Conservation (phyloP, 2,888 invertebrate genomes). For the Agriopis leucophaearia region DNA sequence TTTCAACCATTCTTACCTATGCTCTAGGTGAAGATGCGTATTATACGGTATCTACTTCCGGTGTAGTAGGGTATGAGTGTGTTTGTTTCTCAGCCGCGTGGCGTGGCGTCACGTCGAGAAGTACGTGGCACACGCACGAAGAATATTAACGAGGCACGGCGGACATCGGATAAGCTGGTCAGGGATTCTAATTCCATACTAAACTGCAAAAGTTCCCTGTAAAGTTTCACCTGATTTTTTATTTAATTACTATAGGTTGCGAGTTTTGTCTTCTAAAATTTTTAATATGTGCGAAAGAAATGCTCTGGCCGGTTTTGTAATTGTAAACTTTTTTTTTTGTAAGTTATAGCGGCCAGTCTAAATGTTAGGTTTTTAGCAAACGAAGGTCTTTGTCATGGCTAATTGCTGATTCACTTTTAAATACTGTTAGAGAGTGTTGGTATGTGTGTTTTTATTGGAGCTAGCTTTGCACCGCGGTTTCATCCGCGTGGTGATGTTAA, state of each 20-base stretch:
- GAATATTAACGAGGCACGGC: constrained; percentile 66
- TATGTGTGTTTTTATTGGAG: too few species aligned
- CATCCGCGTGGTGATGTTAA: too few species aligned
- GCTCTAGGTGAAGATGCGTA: not conserved
- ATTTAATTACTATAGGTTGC: not conserved
- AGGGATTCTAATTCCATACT: constrained; percentile 10
- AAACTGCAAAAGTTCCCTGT: not conserved
- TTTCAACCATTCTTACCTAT: not conserved
- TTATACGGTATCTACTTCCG: not conserved
- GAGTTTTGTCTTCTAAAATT: too few species aligned
- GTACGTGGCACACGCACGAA: constrained; percentile 44
- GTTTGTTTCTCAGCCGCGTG: constrained; percentile 10
- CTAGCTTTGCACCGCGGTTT: too few species aligned
- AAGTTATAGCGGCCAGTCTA: too few species aligned
- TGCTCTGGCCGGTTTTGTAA: too few species aligned
- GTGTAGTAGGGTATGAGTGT: not conserved
- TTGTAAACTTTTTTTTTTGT: too few species aligned
- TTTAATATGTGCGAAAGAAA: too few species aligned
- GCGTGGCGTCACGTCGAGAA: constrained; percentile 43
- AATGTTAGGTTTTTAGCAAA: too few species aligned
- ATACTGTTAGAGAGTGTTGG: too few species aligned
- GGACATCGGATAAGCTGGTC: constrained; percentile 55
- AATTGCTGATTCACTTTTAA: too few species aligned
- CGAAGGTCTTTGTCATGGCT: too few species aligned
- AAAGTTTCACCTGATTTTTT: not conserved